phyloP scores from a whole-genome alignment of 2,888 invertebrate species.

The Pimpla rufipes region DNA sequence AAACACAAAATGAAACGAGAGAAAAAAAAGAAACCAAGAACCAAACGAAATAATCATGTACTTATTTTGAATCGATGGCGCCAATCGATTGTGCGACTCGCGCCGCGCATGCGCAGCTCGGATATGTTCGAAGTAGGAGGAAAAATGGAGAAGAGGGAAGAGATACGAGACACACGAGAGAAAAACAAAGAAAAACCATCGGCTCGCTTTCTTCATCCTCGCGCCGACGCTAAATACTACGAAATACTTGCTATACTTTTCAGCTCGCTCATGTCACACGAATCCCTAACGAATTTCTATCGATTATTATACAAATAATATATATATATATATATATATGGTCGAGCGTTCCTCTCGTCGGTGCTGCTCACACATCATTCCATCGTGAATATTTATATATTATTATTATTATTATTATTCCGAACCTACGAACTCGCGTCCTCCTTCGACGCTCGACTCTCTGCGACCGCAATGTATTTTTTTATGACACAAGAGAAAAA shows the following conservation, averaged over 20 bases:
- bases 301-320: conserved; percentile 18
- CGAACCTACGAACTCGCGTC: conserved; percentile 55
- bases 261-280: conserved; percentile 29
- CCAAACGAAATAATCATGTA: conserved; percentile 31
- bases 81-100: conserved; percentile 28
- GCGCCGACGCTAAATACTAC: conserved; percentile 19
- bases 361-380: conserved; percentile 37
- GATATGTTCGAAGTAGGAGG: conserved; percentile 35
- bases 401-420: conserved; percentile 34
- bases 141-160: background rate
- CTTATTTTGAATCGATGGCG: conserved; percentile 55
- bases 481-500: conserved; percentile 53
- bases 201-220: conserved; percentile 47
- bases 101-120: conserved; percentile 10
- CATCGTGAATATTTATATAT: conserved; percentile 39
- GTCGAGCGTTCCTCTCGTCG: conserved; percentile 39
- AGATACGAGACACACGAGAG: conserved; percentile 41
- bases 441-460: conserved; percentile 49
- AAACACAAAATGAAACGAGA: background rate
- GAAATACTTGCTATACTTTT: conserved; percentile 28
- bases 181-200: conserved; percentile 43
- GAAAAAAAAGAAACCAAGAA: too few species aligned
- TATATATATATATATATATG: conserved; percentile 25
- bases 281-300: conserved; percentile 33
- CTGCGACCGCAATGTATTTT: conserved; percentile 65